Evolutionary conservation across 2,113 vertebrate species (phyloP).

Genomic region (Lagopus leucura): DNA sequence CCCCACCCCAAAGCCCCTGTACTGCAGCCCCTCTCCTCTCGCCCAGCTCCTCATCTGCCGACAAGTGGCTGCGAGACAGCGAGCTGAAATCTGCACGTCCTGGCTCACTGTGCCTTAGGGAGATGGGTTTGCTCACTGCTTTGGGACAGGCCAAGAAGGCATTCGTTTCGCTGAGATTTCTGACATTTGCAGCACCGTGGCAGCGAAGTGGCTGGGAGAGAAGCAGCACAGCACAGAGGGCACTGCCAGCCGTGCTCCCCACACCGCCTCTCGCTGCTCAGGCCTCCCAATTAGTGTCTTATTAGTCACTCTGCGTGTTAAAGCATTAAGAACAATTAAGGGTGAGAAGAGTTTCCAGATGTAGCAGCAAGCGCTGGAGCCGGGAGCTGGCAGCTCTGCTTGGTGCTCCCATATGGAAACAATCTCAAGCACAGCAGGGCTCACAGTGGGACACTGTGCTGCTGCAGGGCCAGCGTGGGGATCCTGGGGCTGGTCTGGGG

Average conservation of each 20-base stretch:
- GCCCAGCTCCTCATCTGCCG: too few relatives aligned
- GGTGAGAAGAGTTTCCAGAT: constrained; percentile 75
- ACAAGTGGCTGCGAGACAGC: not conserved
- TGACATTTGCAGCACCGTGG: not conserved
- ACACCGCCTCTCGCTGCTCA: not conserved
- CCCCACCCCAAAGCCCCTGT: not conserved
- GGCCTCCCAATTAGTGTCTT: constrained; percentile 70
- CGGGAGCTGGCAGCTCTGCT: constrained; percentile 14
- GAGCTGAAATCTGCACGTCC: not conserved
- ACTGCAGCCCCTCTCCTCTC: not conserved
- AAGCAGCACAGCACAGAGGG: not conserved
- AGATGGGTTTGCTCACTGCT: rapidly evolving
- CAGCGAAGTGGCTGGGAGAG: not conserved
- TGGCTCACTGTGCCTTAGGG: not conserved
- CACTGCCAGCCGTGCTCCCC: not conserved
- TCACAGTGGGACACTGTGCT: rapidly evolving
- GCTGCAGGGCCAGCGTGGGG: not conserved
- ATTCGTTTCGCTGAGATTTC: not conserved
- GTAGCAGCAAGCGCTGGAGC: constrained; percentile 26
- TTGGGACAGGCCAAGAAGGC: not conserved
- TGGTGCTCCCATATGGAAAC: constrained; percentile 35
- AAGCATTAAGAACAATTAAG: constrained; percentile 78
- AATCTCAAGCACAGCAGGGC: rapidly evolving
- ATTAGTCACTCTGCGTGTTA: constrained; percentile 70
- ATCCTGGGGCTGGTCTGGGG: rapidly evolving